Percentiles rank a stretch among this genome's conserved stretches.
phyloP scores from a whole-genome alignment of 30 jellyfish, hydroid and myxozoan species.

The Mastigias papua region DNA sequence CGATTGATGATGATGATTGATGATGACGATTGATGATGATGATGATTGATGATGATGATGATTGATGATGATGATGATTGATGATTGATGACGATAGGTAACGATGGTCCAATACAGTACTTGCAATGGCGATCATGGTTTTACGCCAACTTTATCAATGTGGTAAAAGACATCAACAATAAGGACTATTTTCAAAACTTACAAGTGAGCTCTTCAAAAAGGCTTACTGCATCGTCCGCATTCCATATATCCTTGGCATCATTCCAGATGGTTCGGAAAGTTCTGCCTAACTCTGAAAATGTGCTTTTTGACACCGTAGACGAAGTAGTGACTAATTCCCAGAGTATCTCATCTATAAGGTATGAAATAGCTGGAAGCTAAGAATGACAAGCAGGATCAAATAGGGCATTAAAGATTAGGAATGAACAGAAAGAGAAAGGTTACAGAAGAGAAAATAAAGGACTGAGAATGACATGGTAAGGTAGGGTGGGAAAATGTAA shows the following conservation, averaged over 20 bases:
- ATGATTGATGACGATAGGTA: too few species aligned
- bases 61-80: too few species aligned
- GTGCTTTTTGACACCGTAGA: constrained; percentile 29
- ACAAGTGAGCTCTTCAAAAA: constrained; percentile 88
- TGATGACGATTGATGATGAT: too few species aligned
- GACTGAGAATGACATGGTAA: neutral
- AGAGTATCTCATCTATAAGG: constrained; percentile 67
- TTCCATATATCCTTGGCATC: constrained; percentile 81
- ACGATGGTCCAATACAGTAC: too few species aligned
- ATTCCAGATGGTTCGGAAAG: constrained; percentile 56
- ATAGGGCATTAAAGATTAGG: neutral
- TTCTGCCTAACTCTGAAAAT: constrained; percentile 73
- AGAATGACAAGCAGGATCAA: too few species aligned
- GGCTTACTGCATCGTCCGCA: constrained; percentile 89
- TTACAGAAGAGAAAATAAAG: neutral
- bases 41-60: too few species aligned
- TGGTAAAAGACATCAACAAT: neutral
- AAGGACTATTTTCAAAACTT: neutral
- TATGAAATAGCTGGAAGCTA: neutral
- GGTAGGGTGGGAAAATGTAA: neutral
- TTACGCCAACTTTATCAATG: too few species aligned
- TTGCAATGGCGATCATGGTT: too few species aligned
- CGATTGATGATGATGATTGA: too few species aligned
- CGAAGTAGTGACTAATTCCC: constrained; percentile 70
- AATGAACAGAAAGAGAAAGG: neutral